A percentile compares a stretch with the other conserved stretches of the same genome.
phyloP scores from a whole-genome alignment of 1,140 invertebrate species.

The Whitmania pigra region DNA sequence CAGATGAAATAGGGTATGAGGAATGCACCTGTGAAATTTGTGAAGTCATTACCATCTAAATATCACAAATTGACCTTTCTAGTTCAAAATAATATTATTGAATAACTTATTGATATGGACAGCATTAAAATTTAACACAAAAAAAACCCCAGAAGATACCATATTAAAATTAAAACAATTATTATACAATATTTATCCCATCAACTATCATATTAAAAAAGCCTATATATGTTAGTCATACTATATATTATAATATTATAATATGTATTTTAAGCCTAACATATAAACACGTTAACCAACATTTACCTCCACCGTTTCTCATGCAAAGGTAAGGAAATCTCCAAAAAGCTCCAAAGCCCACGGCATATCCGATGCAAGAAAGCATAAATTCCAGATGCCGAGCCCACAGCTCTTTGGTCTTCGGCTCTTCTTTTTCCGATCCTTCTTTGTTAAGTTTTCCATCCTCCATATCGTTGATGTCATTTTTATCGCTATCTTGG shows the following conservation, averaged over 20 bases:
- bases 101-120: too few species aligned
- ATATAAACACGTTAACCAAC: background rate
- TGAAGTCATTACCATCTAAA: background rate
- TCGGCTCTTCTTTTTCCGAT: background rate
- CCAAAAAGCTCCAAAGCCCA: slow-evolving; percentile 31
- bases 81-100: background rate
- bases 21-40: slow-evolving; percentile 48
- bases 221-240: too few species aligned
- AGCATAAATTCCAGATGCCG: slow-evolving; percentile 31
- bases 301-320: slow-evolving; percentile 32
- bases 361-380: slow-evolving; percentile 31
- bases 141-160: too few species aligned
- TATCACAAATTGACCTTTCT: background rate
- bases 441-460: background rate
- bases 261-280: too few species aligned
- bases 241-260: too few species aligned
- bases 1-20: slow-evolving; percentile 52
- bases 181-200: too few species aligned
- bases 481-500: too few species aligned
- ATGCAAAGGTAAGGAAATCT: slow-evolving; percentile 29
- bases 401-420: slow-evolving; percentile 23
- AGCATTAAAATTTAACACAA: too few species aligned
- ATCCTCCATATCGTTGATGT: background rate
- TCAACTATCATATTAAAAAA: too few species aligned
- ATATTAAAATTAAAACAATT: too few species aligned